Conservation (phyloP, 1,140 invertebrate genomes). For the Panulirus ornatus region DNA sequence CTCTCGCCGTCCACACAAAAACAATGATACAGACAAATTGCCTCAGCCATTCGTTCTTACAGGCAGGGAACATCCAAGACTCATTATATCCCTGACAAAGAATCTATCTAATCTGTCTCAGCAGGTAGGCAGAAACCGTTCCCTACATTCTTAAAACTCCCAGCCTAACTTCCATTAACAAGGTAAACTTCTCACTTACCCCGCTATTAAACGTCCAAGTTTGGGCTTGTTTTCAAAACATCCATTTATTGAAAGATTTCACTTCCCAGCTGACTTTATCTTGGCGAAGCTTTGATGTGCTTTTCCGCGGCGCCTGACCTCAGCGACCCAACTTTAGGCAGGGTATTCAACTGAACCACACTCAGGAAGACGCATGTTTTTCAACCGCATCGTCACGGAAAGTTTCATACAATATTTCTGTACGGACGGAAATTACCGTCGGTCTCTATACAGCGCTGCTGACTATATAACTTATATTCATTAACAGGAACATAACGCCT, state of each 20-base stretch:
- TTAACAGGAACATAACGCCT: too few relatives aligned
- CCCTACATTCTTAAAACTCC: constrained; percentile 41
- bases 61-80: not conserved
- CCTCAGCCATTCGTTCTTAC: not conserved
- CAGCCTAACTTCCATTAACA: constrained; percentile 57
- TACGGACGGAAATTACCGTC: too few relatives aligned
- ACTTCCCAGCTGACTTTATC: constrained; percentile 6
- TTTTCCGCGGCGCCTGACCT: too few relatives aligned
- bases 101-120: not conserved
- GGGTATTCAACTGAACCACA: too few relatives aligned
- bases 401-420: too few relatives aligned
- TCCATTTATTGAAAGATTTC: constrained; percentile 39
- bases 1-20: constrained; percentile 8
- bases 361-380: too few relatives aligned
- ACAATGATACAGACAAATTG: constrained; percentile 51
- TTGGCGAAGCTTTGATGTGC: too few relatives aligned
- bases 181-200: constrained; percentile 52
- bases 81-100: constrained; percentile 25
- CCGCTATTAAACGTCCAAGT: constrained; percentile 52
- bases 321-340: too few relatives aligned
- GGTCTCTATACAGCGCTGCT: too few relatives aligned
- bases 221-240: constrained; percentile 49
- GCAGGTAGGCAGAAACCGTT: constrained; percentile 8
- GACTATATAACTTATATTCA: too few relatives aligned
- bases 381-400: too few relatives aligned